Conservation (phyloP, 2,888 invertebrate species). For the Petrolisthes manimaculis region DNA sequence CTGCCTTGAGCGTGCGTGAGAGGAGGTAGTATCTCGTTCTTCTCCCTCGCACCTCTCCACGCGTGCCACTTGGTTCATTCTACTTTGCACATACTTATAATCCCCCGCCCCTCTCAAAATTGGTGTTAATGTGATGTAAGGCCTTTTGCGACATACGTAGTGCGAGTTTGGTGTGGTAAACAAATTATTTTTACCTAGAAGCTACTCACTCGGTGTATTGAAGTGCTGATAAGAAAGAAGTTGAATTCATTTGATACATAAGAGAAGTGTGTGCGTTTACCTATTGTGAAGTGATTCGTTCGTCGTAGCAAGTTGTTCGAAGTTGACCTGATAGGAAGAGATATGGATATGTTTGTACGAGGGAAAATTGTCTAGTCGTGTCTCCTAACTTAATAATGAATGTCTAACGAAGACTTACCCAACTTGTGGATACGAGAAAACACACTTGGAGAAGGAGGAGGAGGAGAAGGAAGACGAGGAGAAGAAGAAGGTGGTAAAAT, state of each 20-base stretch:
- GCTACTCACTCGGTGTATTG: not conserved
- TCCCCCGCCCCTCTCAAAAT: too few relatives aligned
- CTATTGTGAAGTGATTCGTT: too few relatives aligned
- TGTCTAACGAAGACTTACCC: conserved; percentile 45
- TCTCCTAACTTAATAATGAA: conserved; percentile 42
- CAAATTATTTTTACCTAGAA: not conserved
- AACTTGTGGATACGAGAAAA: conserved; percentile 53
- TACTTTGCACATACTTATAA: too few relatives aligned
- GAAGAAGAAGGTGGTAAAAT: not conserved
- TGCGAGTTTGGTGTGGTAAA: too few relatives aligned
- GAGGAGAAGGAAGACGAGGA: not conserved
- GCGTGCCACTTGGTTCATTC: too few relatives aligned
- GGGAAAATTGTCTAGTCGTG: not conserved
- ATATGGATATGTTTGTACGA: too few relatives aligned
- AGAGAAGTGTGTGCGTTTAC: not conserved
- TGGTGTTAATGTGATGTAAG: too few relatives aligned
- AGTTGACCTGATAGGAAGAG: too few relatives aligned
- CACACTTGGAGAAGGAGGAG: conserved; percentile 4
- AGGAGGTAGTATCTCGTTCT: conserved; percentile 12
- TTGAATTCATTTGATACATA: not conserved
- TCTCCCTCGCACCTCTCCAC: conserved; percentile 22
- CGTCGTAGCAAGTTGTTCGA: too few relatives aligned
- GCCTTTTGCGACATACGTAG: too few relatives aligned
- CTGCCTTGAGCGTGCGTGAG: conserved; percentile 39
- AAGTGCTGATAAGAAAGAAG: not conserved